Conservation (phyloP, 35 echinoderm and acorn worm genomes). For the Patiria miniata region DNA sequence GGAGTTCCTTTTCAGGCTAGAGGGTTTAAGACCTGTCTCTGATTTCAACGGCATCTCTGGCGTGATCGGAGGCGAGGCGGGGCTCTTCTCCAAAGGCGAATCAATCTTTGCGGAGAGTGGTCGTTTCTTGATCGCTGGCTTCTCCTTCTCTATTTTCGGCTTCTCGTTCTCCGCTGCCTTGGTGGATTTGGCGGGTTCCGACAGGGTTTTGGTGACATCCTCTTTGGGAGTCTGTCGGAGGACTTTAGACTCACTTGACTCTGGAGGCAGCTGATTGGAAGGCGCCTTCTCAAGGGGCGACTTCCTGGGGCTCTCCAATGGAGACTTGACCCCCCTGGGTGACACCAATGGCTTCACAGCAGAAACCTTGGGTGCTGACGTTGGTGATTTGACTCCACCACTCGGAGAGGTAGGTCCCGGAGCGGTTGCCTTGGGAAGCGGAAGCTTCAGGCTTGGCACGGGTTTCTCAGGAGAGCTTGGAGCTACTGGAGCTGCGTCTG, state of each 20-base stretch:
- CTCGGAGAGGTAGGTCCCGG: neutral
- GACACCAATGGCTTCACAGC: neutral
- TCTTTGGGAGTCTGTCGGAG: neutral
- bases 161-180: neutral
- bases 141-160: neutral
- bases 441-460: neutral
- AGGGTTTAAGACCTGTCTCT: neutral
- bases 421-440: neutral
- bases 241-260: neutral
- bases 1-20: slow-evolving; percentile 13
- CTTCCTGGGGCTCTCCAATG: neutral
- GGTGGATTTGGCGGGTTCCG: neutral
- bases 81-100: neutral
- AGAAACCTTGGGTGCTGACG: neutral
- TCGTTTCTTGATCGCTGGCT: neutral
- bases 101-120: neutral
- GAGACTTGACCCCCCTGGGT: neutral
- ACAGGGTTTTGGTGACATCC: neutral
- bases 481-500: neutral
- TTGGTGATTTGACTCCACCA: neutral
- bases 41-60: neutral
- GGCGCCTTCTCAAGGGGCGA: neutral
- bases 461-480: neutral
- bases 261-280: neutral
- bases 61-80: neutral